A percentile compares a stretch with the other conserved stretches of the same genome.
These are phyloP conservation scores for Lydus trimaculatus DNA, from an alignment of 2,888 invertebrate species.

Conservation along the genomic window DNA sequence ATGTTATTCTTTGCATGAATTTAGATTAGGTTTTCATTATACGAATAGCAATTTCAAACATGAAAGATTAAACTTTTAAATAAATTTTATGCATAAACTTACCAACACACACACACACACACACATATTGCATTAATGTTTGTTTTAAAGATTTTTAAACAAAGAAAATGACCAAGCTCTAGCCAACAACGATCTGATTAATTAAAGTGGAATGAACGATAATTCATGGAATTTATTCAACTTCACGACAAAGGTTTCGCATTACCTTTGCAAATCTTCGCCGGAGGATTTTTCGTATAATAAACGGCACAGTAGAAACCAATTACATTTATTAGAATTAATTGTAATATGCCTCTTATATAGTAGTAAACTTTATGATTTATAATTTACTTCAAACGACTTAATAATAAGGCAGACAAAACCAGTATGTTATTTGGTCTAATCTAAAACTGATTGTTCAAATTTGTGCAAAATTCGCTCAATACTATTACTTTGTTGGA, in stretches of 20 bases:
- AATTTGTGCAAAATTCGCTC: background rate
- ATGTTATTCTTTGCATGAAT: background rate
- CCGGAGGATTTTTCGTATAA: background rate
- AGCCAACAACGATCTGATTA: too few relatives aligned
- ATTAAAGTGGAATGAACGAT: background rate
- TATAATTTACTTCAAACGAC: background rate
- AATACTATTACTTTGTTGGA: background rate
- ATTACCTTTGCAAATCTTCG: background rate
- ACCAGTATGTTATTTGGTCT: background rate
- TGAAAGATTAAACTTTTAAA: constrained; percentile 4
- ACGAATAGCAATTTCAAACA: background rate
- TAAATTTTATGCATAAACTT: background rate
- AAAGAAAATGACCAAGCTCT: background rate
- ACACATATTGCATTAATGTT: background rate
- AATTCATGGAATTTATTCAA: background rate
- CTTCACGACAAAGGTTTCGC: background rate
- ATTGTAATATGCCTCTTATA: background rate
- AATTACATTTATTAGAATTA: background rate
- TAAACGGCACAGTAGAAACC: background rate
- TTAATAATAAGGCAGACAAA: background rate
- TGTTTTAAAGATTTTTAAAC: background rate
- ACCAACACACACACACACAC: background rate
- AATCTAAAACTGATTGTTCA: background rate
- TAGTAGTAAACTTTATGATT: background rate
- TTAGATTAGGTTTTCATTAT: background rate